Evolutionary conservation across 2,797 vertebrate genomes (phyloP).

Genomic region (Triplophysa bombifrons): DNA sequence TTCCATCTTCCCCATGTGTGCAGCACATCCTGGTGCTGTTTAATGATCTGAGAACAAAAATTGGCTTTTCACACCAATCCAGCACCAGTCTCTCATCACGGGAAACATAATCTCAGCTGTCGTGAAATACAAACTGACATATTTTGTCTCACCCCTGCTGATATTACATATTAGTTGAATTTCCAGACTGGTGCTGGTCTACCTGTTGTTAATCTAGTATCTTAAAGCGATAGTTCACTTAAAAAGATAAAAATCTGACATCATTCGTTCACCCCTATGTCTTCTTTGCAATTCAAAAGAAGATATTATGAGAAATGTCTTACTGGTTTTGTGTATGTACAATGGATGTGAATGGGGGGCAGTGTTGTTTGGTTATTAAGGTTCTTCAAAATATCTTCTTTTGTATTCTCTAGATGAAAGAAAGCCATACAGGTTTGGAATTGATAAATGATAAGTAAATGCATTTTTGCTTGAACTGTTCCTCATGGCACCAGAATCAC

Average conservation of each 20-base stretch:
- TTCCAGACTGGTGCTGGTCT: not conserved
- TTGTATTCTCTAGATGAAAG: too few relatives aligned
- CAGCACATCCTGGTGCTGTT: conserved; percentile 29
- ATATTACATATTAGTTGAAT: not conserved
- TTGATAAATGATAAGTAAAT: too few relatives aligned
- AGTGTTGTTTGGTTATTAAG: too few relatives aligned
- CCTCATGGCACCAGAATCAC: not conserved
- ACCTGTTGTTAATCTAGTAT: not conserved
- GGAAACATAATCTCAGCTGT: conserved; percentile 18
- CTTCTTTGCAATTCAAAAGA: too few relatives aligned
- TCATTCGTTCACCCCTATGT: too few relatives aligned
- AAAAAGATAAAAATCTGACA: too few relatives aligned
- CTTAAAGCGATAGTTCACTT: not conserved
- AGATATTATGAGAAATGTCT: too few relatives aligned
- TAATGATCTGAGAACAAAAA: conserved; percentile 49
- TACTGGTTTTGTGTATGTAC: too few relatives aligned
- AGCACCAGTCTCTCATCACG: not conserved
- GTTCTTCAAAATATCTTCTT: too few relatives aligned
- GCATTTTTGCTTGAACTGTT: too few relatives aligned
- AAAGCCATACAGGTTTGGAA: too few relatives aligned
- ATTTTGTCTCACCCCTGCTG: conserved; percentile 17
- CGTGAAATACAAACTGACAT: conserved; percentile 20
- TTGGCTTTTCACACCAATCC: conserved; percentile 37
- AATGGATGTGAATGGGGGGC: too few relatives aligned
- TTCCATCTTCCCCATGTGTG: conserved; percentile 38